Evolutionary conservation across 2,888 invertebrate genomes (phyloP).

Genomic region (Campoplex nolae): DNA sequence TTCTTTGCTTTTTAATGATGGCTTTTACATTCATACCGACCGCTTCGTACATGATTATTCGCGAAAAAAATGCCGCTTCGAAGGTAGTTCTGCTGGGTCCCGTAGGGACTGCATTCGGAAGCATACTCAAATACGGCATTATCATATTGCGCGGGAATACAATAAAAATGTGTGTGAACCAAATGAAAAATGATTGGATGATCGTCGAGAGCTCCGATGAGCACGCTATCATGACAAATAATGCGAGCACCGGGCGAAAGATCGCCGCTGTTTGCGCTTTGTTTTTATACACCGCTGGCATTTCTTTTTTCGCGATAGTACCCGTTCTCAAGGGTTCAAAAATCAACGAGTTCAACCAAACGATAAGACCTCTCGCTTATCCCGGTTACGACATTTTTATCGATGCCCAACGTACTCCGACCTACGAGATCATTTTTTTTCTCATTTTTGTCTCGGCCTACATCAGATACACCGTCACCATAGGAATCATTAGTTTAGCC

Average conservation of each 20-base stretch:
- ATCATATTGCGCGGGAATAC: slow-evolving; percentile 22
- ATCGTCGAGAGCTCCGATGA: slow-evolving; percentile 56
- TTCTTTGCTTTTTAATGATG: slow-evolving; percentile 16
- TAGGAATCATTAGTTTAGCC: slow-evolving; percentile 68
- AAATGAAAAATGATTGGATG: slow-evolving; percentile 75
- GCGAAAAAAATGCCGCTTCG: slow-evolving; percentile 19
- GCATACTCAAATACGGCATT: slow-evolving; percentile 37
- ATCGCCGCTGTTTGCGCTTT: slow-evolving; percentile 68
- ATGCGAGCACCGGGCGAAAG: slow-evolving; percentile 54
- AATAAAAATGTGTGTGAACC: slow-evolving; percentile 69
- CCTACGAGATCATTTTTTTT: slow-evolving; percentile 71
- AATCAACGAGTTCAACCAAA: slow-evolving; percentile 67
- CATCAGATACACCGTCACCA: slow-evolving; percentile 62
- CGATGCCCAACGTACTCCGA: slow-evolving; percentile 69
- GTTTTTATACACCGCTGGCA: slow-evolving; percentile 67
- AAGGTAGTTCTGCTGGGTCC: slow-evolving; percentile 37
- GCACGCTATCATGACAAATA: slow-evolving; percentile 57
- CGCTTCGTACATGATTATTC: slow-evolving; percentile 27
- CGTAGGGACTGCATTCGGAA: slow-evolving; percentile 5
- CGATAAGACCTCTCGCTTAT: slow-evolving; percentile 72
- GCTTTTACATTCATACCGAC: slow-evolving; percentile 38
- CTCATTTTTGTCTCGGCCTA: slow-evolving; percentile 67
- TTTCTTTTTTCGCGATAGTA: slow-evolving; percentile 60
- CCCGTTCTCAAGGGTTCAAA: slow-evolving; percentile 60
- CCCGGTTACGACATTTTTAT: slow-evolving; percentile 74